Conservation (phyloP, 2,113 vertebrate species). For the Monopterus albus region DNA sequence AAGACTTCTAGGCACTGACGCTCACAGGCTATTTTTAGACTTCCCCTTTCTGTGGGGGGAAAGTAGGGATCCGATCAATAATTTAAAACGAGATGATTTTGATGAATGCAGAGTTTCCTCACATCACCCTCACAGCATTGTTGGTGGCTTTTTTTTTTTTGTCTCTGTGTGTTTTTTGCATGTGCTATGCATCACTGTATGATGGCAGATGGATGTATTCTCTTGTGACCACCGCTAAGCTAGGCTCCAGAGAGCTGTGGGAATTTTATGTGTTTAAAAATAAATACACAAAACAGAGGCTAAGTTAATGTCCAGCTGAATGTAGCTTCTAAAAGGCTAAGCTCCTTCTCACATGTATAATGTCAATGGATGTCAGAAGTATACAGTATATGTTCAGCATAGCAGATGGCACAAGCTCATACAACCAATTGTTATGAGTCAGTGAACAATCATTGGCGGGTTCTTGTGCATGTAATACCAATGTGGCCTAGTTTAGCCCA, state of each 20-base stretch:
- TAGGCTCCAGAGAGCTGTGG: conserved; percentile 37
- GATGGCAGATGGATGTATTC: conserved; percentile 39
- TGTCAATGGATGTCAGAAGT: conserved; percentile 26
- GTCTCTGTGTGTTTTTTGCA: not conserved
- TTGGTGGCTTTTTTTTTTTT: conserved; percentile 31
- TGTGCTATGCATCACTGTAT: conserved; percentile 19
- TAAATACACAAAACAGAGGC: conserved; percentile 30
- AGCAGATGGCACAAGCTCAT: conserved; percentile 64
- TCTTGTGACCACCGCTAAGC: conserved; percentile 32
- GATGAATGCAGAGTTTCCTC: conserved; percentile 68
- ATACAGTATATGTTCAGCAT: conserved; percentile 9
- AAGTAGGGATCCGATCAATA: conserved; percentile 71
- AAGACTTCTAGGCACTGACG: conserved; percentile 71
- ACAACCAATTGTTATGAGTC: conserved; percentile 44
- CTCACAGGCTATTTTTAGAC: conserved; percentile 72
- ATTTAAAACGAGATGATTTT: conserved; percentile 71
- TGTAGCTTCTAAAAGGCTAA: conserved; percentile 9
- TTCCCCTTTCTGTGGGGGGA: conserved; percentile 57
- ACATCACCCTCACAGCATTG: conserved; percentile 41
- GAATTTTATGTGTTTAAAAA: conserved; percentile 56
- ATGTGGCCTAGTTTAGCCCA: conserved; percentile 76
- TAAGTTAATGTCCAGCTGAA: conserved; percentile 31
- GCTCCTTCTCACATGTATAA: conserved; percentile 8
- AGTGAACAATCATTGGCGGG: conserved; percentile 69
- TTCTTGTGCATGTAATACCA: conserved; percentile 68